Evolutionary conservation across 1,140 invertebrate species (phyloP), one percentile per base, ranked within the genome.

Genomic region (Musca vetustissima): DNA sequence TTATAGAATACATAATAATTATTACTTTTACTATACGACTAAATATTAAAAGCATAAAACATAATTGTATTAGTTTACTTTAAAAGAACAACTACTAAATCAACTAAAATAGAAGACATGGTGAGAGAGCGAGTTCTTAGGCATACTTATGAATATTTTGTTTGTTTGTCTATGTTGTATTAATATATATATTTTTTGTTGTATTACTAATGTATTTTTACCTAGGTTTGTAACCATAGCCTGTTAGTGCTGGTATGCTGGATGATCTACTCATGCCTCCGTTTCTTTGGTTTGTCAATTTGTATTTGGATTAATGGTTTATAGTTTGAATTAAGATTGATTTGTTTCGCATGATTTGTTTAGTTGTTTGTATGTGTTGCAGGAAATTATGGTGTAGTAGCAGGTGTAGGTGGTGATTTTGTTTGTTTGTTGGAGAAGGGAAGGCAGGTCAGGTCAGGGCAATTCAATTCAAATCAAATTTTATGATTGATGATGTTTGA

Each of bases 181-280:
- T 9, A 7, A 43, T 43, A 43, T 43, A 43, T 43, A 43, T 43
- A 43, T 43, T 7, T 43, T 13, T 43, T 13, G 4, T 43, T 9
- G 36, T 43, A 11, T 43, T 1, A 43, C 6, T 43, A 14, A 57
- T 47, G 50, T 70, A 64, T 65, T 69, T 67, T 86, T 80, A 80
- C 78, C 78, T 80, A 80, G 93, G 92, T 92, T 92, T 93, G 87
- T 87, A 87, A 84, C 88, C 85, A 83, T 88, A 87, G 84, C 90
- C 88, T 81, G 88, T 87, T 85, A 90, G 76, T 80, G 91, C 91
- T 84, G 92, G 91, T 87, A 94, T 93, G 86, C 92, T 93, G 81
- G 92, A 93, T 76, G 92, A 91, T 88, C 92, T 88, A 87, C 91
- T 90, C 86, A 94, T 92, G 84, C 88, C 88, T 79, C 86, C 86